phyloP scores from a whole-genome alignment of 2,797 vertebrate species.

The Nannoperca australis region DNA sequence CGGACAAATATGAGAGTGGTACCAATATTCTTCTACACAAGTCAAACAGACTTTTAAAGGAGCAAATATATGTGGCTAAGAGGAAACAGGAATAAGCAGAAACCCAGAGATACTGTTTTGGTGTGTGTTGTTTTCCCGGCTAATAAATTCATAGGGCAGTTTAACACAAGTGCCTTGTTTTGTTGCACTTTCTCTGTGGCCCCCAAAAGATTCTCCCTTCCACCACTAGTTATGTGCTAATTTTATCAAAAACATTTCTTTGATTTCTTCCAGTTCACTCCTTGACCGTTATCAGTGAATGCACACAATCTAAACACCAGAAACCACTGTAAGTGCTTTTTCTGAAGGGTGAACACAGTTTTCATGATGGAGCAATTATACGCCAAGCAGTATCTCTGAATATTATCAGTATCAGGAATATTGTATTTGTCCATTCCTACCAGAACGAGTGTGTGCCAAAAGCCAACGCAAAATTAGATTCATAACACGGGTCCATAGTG shows the following conservation, averaged over 20 bases:
- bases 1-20: too few relatives aligned
- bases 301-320: background rate
- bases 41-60: background rate
- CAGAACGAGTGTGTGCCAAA: background rate
- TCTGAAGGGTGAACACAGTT: background rate
- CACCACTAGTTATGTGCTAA: background rate
- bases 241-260: conserved; percentile 4
- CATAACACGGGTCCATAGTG: background rate
- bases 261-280: background rate
- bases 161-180: background rate
- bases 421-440: background rate
- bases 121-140: background rate
- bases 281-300: background rate
- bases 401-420: too few relatives aligned
- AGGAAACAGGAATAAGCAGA: background rate
- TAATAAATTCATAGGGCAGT: too few relatives aligned
- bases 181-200: background rate
- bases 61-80: background rate
- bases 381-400: background rate
- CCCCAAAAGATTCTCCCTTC: background rate
- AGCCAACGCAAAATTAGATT: background rate
- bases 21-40: too few relatives aligned
- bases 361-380: background rate
- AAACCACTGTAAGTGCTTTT: background rate
- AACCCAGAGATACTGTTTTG: background rate